phyloP scores from a whole-genome alignment of 1,140 invertebrate genomes.

The Drepana arcuata region DNA sequence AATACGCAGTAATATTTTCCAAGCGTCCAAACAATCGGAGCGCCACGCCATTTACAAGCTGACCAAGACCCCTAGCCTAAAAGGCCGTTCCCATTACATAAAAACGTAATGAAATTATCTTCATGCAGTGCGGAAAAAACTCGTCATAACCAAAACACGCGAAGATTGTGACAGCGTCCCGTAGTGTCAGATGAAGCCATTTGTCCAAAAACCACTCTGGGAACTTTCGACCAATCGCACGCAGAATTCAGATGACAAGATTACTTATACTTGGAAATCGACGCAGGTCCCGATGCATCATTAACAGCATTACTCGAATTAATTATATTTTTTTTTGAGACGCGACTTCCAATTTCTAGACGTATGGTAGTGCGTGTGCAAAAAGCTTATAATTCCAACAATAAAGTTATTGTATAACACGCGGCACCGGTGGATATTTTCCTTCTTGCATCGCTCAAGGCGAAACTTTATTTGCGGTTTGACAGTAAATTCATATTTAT shows the following conservation, averaged over 20 bases:
- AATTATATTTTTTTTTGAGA: conserved; percentile 42
- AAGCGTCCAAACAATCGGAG: too few relatives aligned
- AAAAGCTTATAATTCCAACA: conserved; percentile 3
- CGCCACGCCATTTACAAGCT: too few relatives aligned
- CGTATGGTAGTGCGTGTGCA: conserved; percentile 1
- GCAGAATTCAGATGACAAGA: conserved; percentile 49
- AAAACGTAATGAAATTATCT: conserved; percentile 23
- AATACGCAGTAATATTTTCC: too few relatives aligned
- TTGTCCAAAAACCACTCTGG: conserved; percentile 47
- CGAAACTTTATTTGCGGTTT: conserved; percentile 56
- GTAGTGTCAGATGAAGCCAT: conserved; percentile 51
- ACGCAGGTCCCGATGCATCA: conserved; percentile 44
- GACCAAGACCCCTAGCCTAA: too few relatives aligned
- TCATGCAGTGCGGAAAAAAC: conserved; percentile 21
- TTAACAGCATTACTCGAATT: conserved; percentile 59
- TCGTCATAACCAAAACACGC: conserved; percentile 37
- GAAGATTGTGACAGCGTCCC: conserved; percentile 18
- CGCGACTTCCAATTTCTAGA: conserved; percentile 23
- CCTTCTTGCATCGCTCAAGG: conserved; percentile 20
- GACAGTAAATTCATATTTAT: conserved; percentile 46
- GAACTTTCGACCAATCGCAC: conserved; percentile 41
- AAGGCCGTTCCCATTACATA: too few relatives aligned
- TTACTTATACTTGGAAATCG: conserved; percentile 65
- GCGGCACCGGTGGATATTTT: neutral
- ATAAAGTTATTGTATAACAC: conserved; percentile 11